A percentile compares a stretch with the other conserved stretches of the same genome.
phyloP scores from a whole-genome alignment of 2,888 invertebrate genomes.

The Ophioninae sp. region DNA sequence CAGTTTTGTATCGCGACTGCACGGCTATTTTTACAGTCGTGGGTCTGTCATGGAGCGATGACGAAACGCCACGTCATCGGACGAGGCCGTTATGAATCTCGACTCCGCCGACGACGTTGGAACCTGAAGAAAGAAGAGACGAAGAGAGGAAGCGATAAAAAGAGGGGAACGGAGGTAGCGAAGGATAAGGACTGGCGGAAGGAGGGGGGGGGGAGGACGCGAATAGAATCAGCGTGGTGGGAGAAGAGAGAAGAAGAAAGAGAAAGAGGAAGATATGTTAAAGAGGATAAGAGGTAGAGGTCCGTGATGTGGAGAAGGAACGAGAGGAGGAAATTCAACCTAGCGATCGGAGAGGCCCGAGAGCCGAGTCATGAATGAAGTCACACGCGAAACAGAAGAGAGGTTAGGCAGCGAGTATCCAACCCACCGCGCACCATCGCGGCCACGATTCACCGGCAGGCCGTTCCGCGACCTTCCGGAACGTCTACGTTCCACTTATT shows the following conservation, averaged over 20 bases:
- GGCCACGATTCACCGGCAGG: constrained; percentile 45
- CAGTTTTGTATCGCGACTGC: constrained; percentile 35
- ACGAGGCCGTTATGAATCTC: constrained; percentile 71
- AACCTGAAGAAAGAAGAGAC: constrained; percentile 27
- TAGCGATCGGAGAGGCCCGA: constrained; percentile 56
- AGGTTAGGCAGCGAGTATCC: constrained; percentile 48
- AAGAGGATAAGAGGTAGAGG: constrained; percentile 50
- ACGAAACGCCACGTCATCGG: constrained; percentile 71
- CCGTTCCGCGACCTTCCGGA: constrained; percentile 72
- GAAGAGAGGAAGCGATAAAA: constrained; percentile 9
- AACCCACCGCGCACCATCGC: constrained; percentile 36
- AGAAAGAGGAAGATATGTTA: too few relatives aligned
- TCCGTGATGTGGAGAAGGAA: constrained; percentile 52
- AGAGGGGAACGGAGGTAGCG: background rate
- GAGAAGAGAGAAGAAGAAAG: constrained; percentile 40
- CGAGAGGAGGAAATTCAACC: constrained; percentile 40
- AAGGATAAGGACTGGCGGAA: constrained; percentile 46
- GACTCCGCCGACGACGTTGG: constrained; percentile 14
- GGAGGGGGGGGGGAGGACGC: constrained; percentile 43
- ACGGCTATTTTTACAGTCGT: constrained; percentile 64
- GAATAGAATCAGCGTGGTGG: background rate
- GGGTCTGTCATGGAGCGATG: constrained; percentile 68
- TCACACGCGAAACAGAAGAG: constrained; percentile 64
- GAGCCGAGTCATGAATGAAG: constrained; percentile 67
- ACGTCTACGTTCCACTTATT: constrained; percentile 70